These are phyloP conservation scores for Habrosyne pyritoides DNA, from an alignment of 2,888 invertebrate species.

Conservation along the genomic window DNA sequence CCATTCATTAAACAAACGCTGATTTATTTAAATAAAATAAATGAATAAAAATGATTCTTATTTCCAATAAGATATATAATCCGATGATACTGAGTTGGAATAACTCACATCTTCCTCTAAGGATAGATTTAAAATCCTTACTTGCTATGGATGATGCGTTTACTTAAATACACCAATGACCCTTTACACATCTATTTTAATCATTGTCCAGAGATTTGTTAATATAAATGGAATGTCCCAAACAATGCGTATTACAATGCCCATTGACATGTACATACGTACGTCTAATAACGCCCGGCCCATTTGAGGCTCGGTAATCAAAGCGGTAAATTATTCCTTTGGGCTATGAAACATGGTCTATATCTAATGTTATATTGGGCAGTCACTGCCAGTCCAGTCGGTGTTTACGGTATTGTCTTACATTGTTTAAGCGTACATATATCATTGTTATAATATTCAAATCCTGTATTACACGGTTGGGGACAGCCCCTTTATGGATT, in stretches of 20 bases:
- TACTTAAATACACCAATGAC: neutral
- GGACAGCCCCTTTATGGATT: slow-evolving; percentile 6
- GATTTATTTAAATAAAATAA: no score
- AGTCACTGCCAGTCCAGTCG: neutral
- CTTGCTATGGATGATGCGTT: neutral
- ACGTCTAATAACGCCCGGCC: slow-evolving; percentile 22
- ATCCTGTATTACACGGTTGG: neutral
- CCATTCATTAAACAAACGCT: no score
- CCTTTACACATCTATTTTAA: slow-evolving; percentile 23
- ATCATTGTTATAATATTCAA: slow-evolving; percentile 5
- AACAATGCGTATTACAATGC: slow-evolving; percentile 28
- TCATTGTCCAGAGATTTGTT: slow-evolving; percentile 39
- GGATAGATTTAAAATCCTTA: no score
- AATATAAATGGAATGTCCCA: slow-evolving; percentile 32
- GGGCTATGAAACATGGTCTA: slow-evolving; percentile 1
- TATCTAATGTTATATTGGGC: neutral
- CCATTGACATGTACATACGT: slow-evolving; percentile 8
- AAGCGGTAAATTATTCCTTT: slow-evolving; percentile 25
- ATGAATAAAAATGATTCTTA: no score
- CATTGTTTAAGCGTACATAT: neutral
- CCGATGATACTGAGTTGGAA: no score
- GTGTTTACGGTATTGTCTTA: slow-evolving; percentile 1
- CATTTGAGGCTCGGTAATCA: slow-evolving; percentile 27
- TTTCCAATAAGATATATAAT: no score
- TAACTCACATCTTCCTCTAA: no score